phyloP scores from a whole-genome alignment of 2,797 vertebrate species.

The Botia almorhae region DNA sequence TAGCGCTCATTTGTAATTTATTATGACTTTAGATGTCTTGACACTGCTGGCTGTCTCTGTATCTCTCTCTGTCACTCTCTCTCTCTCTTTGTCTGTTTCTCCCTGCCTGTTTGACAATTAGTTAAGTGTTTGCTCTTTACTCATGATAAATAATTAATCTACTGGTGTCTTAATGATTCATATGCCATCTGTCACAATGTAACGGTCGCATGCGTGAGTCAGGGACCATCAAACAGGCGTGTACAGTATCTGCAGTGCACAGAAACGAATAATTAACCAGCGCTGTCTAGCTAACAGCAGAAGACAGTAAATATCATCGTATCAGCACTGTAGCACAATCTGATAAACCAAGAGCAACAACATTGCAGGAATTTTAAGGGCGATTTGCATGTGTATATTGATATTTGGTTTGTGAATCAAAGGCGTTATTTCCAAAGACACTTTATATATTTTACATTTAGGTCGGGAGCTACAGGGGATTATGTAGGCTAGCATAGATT shows the following conservation, averaged over 20 bases:
- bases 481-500: constrained; percentile 2
- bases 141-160: constrained; percentile 86
- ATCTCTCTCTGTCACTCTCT: constrained; percentile 31
- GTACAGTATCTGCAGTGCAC: constrained; percentile 2
- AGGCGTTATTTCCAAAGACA: background rate
- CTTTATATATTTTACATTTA: background rate
- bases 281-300: constrained; percentile 14
- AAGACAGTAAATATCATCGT: constrained; percentile 1
- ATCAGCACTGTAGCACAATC: background rate
- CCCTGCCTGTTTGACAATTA: constrained; percentile 39
- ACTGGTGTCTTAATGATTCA: constrained; percentile 82
- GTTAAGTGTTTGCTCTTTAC: constrained; percentile 80
- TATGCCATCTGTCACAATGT: constrained; percentile 78
- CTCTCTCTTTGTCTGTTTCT: constrained; percentile 40
- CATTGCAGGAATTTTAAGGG: background rate
- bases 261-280: constrained; percentile 27
- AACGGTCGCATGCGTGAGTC: constrained; percentile 43
- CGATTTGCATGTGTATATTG: constrained; percentile 14
- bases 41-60: constrained; percentile 9
- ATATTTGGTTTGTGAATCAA: constrained; percentile 9
- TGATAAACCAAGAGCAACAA: background rate
- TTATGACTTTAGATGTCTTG: constrained; percentile 14
- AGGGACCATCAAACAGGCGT: constrained; percentile 31
- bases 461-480: background rate
- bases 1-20: constrained; percentile 34